These are phyloP conservation scores for Apocrypta bakeri DNA, from an alignment of 1,140 invertebrate species.

Conservation along the genomic window DNA sequence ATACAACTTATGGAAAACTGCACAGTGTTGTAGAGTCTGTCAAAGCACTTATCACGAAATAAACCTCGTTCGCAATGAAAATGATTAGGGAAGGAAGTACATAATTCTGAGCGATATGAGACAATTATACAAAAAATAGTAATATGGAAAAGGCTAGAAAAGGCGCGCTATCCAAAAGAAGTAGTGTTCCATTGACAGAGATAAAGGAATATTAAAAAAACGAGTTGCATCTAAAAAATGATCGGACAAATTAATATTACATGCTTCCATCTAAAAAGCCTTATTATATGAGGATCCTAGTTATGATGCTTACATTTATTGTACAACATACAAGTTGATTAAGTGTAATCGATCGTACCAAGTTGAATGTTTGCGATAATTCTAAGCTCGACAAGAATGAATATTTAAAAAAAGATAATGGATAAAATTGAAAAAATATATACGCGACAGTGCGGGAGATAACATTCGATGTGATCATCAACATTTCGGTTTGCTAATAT, in stretches of 20 bases:
- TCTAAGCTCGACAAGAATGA: slow-evolving; percentile 45
- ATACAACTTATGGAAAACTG: slow-evolving; percentile 24
- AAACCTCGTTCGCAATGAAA: slow-evolving; percentile 35
- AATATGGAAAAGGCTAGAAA: slow-evolving; percentile 13
- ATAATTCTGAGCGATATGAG: slow-evolving; percentile 12
- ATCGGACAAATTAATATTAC: slow-evolving; percentile 51
- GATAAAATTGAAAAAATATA: slow-evolving; percentile 24
- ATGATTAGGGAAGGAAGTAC: slow-evolving; percentile 27
- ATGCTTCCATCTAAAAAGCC: slow-evolving; percentile 67
- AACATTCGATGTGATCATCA: slow-evolving; percentile 36
- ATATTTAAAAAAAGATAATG: slow-evolving; percentile 29
- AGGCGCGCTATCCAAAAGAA: not conserved
- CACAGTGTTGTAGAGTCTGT: slow-evolving; percentile 42
- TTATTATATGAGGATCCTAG: slow-evolving; percentile 62
- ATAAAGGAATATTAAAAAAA: slow-evolving; percentile 5
- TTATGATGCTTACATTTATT: slow-evolving; percentile 55
- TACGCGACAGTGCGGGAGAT: not conserved
- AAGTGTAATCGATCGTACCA: slow-evolving; percentile 52
- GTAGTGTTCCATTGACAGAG: slow-evolving; percentile 7
- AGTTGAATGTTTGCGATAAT: slow-evolving; percentile 50
- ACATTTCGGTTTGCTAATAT: slow-evolving; percentile 35
- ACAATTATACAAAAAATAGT: slow-evolving; percentile 21
- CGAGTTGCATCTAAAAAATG: slow-evolving; percentile 20
- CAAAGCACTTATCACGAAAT: slow-evolving; percentile 47
- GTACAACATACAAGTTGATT: slow-evolving; percentile 55